Conservation (phyloP, 2,113 vertebrate species). For the Acrocephalus kingi region DNA sequence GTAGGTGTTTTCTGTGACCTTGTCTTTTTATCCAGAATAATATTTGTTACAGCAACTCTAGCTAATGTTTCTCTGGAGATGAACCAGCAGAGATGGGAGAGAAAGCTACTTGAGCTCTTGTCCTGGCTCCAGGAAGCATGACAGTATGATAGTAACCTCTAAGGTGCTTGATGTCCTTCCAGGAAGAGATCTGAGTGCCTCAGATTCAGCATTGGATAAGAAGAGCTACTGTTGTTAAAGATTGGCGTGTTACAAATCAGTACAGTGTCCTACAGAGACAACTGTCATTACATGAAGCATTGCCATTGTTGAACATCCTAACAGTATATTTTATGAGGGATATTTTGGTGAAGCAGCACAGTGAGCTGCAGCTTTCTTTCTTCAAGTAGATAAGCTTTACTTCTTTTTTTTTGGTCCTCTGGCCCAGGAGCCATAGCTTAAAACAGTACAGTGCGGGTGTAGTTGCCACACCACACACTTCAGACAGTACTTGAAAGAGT, state of each 20-base stretch:
- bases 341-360: not conserved
- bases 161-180: not conserved
- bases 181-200: not conserved
- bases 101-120: not conserved
- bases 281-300: accelerated
- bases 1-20: not conserved
- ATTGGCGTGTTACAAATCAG: not conserved
- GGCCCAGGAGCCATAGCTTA: not conserved
- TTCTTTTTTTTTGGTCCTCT: not conserved
- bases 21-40: not conserved
- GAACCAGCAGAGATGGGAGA: not conserved
- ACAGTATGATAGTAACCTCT: not conserved
- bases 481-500: not conserved
- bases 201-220: accelerated
- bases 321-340: not conserved
- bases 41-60: not conserved
- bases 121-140: not conserved
- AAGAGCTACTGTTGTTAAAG: not conserved
- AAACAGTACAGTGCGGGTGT: not conserved
- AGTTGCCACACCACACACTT: not conserved
- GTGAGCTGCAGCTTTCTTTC: not conserved
- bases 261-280: not conserved
- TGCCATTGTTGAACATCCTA: not conserved
- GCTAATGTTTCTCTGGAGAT: not conserved
- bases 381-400: not conserved